A percentile compares a stretch with the other conserved stretches of the same genome.
These are phyloP conservation scores for Buceros bicornis DNA, from an alignment of 2,797 vertebrate genomes.

Conservation along the genomic window DNA sequence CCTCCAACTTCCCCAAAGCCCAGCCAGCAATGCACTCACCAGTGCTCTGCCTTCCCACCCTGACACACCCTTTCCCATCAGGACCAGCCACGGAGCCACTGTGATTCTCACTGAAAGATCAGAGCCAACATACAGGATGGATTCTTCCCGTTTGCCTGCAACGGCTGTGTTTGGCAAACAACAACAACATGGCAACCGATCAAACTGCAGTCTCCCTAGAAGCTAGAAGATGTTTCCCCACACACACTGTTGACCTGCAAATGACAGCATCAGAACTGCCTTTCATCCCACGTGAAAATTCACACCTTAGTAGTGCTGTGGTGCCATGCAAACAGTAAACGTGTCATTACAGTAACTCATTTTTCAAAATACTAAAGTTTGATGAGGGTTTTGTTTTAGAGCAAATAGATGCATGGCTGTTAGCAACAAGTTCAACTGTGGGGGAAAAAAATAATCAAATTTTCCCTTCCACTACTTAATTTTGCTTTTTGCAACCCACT, in stretches of 20 bases:
- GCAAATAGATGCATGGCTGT: too few relatives aligned
- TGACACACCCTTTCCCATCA: conserved; percentile 21
- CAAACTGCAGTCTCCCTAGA: background rate
- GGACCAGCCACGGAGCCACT: fast-evolving
- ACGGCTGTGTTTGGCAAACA: background rate
- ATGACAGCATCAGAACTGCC: background rate
- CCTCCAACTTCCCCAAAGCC: fast-evolving
- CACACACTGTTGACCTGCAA: background rate
- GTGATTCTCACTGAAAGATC: background rate
- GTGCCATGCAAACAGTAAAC: background rate
- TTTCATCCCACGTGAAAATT: background rate
- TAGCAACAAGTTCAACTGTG: background rate
- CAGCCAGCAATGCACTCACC: fast-evolving
- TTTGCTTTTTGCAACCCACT: background rate
- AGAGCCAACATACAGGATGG: background rate
- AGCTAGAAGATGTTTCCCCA: background rate
- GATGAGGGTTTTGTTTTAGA: fast-evolving
- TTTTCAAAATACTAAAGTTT: background rate
- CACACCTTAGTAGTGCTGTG: background rate
- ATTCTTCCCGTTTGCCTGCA: background rate
- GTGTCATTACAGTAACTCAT: background rate
- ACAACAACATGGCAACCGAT: fast-evolving
- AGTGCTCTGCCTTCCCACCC: background rate
- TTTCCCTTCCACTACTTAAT: background rate
- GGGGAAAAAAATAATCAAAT: background rate